Conservation (phyloP, 1,140 invertebrate species). For the Heliconius hewitsoni region DNA sequence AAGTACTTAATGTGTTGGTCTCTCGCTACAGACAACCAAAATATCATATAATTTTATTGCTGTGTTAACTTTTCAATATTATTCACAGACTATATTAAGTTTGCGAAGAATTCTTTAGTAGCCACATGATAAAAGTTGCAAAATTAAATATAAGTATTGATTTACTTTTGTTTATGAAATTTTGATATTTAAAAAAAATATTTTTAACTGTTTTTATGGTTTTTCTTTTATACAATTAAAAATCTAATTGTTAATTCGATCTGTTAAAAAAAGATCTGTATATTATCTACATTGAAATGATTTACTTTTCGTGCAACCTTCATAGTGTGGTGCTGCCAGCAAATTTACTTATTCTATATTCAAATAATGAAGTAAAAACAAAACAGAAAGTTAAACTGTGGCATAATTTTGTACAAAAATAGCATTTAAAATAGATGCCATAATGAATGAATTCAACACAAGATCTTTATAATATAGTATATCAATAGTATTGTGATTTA, state of each 20-base stretch:
- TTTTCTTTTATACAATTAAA: background rate
- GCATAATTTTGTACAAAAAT: constrained; percentile 32
- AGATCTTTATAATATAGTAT: constrained; percentile 16
- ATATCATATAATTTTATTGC: constrained; percentile 32
- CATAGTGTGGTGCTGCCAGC: background rate
- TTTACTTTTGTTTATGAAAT: background rate
- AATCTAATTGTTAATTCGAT: no score
- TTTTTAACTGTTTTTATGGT: background rate
- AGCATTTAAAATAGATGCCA: constrained; percentile 41
- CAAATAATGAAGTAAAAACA: background rate
- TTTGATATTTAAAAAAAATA: background rate
- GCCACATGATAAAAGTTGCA: background rate
- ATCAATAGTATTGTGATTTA: constrained; percentile 38
- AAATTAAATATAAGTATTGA: background rate
- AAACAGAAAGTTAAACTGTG: background rate
- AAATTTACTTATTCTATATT: background rate
- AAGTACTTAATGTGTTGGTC: constrained; percentile 77
- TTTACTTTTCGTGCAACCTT: background rate
- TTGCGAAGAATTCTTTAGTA: no score
- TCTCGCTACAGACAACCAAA: constrained; percentile 37
- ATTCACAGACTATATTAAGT: background rate
- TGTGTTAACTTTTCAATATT: constrained; percentile 32
- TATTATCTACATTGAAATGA: background rate
- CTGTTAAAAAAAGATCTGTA: background rate
- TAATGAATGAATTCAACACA: constrained; percentile 25